phyloP scores from a whole-genome alignment of 1,140 invertebrate genomes.

The Lepidurus apus region DNA sequence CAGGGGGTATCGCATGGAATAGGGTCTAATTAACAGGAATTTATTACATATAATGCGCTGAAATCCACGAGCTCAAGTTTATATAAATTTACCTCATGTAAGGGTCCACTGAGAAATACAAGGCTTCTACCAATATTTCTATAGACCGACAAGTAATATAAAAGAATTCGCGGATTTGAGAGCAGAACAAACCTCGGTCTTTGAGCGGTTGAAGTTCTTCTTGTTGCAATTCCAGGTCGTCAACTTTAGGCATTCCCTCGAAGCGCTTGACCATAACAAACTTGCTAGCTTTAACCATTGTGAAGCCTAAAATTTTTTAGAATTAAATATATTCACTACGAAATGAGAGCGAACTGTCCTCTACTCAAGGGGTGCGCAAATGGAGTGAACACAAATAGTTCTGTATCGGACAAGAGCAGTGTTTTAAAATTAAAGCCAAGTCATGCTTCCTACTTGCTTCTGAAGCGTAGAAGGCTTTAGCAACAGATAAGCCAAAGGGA shows the following conservation, averaged over 20 bases:
- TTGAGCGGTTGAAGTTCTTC: slow-evolving; percentile 57
- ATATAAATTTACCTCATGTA: slow-evolving; percentile 54
- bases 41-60: slow-evolving; percentile 25
- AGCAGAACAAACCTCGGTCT: slow-evolving; percentile 52
- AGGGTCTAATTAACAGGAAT: slow-evolving; percentile 30
- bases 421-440: background rate
- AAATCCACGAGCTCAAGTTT: background rate
- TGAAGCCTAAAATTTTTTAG: background rate
- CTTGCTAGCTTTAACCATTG: slow-evolving; percentile 49
- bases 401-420: background rate
- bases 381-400: too few species aligned
- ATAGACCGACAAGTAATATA: slow-evolving; percentile 31
- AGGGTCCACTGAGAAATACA: slow-evolving; percentile 64
- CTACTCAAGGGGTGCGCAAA: too few species aligned
- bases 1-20: slow-evolving; percentile 27
- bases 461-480: background rate
- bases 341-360: too few species aligned
- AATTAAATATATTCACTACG: too few species aligned
- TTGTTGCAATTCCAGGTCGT: slow-evolving; percentile 58
- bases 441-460: background rate
- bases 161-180: background rate
- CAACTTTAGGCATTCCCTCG: slow-evolving; percentile 56
- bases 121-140: slow-evolving; percentile 61
- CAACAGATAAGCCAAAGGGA: background rate
- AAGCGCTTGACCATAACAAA: slow-evolving; percentile 58